Conservation (phyloP, 2,113 vertebrate genomes). For the Ellobius talpinus region DNA sequence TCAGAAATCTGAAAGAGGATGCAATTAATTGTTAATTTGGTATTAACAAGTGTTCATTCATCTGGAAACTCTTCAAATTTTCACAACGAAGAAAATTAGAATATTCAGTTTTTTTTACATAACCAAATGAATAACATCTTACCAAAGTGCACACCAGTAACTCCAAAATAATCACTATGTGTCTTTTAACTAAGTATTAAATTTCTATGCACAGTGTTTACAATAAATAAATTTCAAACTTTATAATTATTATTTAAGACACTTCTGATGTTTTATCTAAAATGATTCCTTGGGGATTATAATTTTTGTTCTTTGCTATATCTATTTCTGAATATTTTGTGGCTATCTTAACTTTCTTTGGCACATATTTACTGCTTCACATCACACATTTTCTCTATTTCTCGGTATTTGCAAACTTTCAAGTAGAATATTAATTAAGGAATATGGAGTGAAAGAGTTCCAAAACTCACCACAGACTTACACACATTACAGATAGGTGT, state of each 20-base stretch:
- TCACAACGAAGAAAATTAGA: background rate
- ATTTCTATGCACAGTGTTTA: background rate
- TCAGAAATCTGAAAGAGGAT: background rate
- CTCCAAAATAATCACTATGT: background rate
- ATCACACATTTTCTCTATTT: background rate
- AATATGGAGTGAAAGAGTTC: background rate
- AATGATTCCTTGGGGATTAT: background rate
- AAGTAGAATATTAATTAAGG: background rate
- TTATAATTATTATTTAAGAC: background rate
- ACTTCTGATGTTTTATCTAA: background rate
- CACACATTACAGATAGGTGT: background rate
- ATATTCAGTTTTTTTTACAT: background rate
- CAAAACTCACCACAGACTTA: background rate
- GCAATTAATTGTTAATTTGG: accelerated
- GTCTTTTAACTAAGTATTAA: background rate
- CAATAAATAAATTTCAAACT: background rate
- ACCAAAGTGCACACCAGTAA: background rate
- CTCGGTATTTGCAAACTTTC: background rate
- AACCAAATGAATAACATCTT: background rate
- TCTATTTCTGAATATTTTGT: background rate
- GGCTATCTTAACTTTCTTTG: background rate
- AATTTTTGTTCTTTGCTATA: background rate
- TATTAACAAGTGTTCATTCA: background rate
- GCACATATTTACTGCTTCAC: background rate
- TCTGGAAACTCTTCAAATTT: background rate